Conservation (phyloP, 1,140 invertebrate species). For the Asbolus verrucosus region DNA sequence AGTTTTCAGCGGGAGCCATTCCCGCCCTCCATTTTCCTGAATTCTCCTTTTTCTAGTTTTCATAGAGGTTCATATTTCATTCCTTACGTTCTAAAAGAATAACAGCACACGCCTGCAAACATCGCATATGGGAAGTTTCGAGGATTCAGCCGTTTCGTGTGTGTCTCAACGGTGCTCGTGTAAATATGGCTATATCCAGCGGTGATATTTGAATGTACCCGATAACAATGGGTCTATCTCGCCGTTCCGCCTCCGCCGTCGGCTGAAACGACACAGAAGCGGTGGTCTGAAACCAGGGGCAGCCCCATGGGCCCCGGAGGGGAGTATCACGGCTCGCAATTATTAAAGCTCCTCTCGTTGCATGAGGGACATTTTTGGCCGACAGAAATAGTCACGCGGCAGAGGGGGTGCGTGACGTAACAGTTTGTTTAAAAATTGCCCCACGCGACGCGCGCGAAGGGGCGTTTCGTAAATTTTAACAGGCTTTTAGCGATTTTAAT, state of each 20-base stretch:
- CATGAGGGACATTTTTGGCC: not conserved
- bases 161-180: constrained; percentile 6
- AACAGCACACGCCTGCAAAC: constrained; percentile 7
- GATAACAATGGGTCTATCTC: constrained; percentile 43
- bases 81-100: constrained; percentile 30
- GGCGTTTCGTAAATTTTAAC: no score
- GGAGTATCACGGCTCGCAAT: not conserved
- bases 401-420: no score
- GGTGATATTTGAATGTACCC: constrained; percentile 40
- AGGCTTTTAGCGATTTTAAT: not conserved
- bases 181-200: constrained; percentile 44
- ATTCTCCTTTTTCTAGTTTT: constrained; percentile 15
- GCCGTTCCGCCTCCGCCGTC: not conserved
- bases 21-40: constrained; percentile 1
- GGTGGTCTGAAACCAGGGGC: no score
- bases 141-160: not conserved
- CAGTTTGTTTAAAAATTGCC: no score
- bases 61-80: constrained; percentile 43
- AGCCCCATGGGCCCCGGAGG: no score
- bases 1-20: constrained; percentile 12
- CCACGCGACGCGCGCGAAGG: no score
- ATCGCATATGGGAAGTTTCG: not conserved
- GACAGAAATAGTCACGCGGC: not conserved
- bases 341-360: constrained; percentile 22
- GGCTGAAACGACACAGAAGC: no score